A percentile compares a stretch with the other conserved stretches of the same genome.
Evolutionary conservation across 2,113 vertebrate species (phyloP).

Genomic region (Platanista minor): DNA sequence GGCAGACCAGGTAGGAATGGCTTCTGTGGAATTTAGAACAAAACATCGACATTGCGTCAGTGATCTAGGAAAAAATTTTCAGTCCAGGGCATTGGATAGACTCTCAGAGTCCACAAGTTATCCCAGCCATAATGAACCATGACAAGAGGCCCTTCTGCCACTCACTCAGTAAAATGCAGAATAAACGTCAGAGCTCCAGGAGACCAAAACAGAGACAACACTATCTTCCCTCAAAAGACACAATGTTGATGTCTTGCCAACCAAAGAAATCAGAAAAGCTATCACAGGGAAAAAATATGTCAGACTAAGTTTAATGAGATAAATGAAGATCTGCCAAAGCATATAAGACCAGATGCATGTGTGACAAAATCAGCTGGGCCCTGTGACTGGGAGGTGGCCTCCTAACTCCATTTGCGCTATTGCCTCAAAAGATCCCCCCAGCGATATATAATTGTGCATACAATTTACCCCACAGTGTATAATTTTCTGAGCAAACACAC

Average conservation of each 20-base stretch:
- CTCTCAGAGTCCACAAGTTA: background rate
- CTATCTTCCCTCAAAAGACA: background rate
- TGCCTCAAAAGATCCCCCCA: conserved; percentile 61
- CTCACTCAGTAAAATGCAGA: background rate
- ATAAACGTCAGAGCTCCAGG: background rate
- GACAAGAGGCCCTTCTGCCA: background rate
- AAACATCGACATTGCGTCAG: background rate
- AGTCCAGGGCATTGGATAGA: background rate
- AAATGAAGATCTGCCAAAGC: background rate
- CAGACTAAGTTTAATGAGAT: conserved; percentile 17
- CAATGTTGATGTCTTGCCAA: background rate
- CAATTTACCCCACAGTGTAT: conserved; percentile 69
- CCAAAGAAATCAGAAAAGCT: conserved; percentile 12
- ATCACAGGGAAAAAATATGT: background rate
- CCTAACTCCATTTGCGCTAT: conserved; percentile 62
- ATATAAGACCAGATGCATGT: background rate
- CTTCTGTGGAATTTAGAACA: background rate
- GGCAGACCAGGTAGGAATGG: background rate
- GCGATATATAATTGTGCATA: conserved; percentile 68
- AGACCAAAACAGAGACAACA: background rate
- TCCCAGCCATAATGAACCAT: background rate
- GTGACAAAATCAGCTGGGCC: background rate
- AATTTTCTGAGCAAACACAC: conserved; percentile 72
- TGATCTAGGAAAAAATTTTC: background rate
- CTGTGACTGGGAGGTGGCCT: conserved; percentile 21